Evolutionary conservation across 30 jellyfish, hydroid and myxozoan genomes (phyloP).

Genomic region (Hydra vulgaris): DNA sequence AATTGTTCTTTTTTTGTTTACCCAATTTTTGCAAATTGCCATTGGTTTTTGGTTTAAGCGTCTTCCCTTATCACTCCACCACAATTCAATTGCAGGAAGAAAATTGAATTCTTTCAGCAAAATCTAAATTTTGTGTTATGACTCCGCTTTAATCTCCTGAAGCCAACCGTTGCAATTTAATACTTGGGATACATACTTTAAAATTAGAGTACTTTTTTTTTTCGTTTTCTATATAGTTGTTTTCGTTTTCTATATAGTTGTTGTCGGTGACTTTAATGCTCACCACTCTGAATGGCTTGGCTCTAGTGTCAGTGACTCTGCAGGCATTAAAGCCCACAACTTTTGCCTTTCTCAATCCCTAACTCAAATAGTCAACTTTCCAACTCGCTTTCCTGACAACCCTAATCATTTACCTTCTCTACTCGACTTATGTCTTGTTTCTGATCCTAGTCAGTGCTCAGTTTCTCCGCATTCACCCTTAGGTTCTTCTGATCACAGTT

Average conservation of each 20-base stretch:
- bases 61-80: neutral
- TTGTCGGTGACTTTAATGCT: too few species aligned
- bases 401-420: too few species aligned
- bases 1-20: neutral
- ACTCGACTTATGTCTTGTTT: too few species aligned
- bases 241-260: neutral
- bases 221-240: conserved; percentile 3
- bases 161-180: conserved; percentile 10
- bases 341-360: too few species aligned
- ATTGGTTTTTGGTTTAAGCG: conserved; percentile 6
- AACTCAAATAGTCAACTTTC: too few species aligned
- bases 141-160: neutral
- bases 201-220: conserved; percentile 6
- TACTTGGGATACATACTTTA: neutral
- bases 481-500: too few species aligned
- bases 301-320: too few species aligned
- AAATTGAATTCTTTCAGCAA: conserved; percentile 4
- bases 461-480: too few species aligned
- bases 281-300: too few species aligned
- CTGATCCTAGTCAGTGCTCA: too few species aligned
- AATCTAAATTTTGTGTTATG: neutral
- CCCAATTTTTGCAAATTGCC: conserved; percentile 1
- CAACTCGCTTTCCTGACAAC: too few species aligned
- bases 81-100: neutral
- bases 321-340: too few species aligned